These are phyloP conservation scores for Zeuzera pyrina DNA, from an alignment of 2,888 invertebrate species.

Conservation along the genomic window DNA sequence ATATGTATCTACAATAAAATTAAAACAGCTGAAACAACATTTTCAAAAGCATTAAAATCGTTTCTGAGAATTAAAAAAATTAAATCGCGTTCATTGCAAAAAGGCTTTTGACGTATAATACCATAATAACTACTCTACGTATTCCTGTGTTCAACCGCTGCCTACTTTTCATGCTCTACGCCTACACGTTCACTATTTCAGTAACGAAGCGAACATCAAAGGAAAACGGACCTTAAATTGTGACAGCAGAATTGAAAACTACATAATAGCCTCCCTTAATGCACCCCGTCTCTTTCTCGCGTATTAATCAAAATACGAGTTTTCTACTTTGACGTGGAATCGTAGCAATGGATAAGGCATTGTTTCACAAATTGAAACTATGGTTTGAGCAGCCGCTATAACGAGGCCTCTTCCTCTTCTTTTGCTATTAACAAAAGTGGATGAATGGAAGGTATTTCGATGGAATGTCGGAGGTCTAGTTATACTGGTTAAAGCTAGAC, in stretches of 20 bases:
- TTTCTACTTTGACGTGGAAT: conserved; percentile 70
- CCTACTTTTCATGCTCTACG: conserved; percentile 71
- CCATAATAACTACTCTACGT: conserved; percentile 52
- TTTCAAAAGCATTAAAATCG: no score
- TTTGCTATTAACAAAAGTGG: conserved; percentile 13
- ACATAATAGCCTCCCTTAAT: conserved; percentile 22
- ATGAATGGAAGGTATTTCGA: conserved; percentile 19
- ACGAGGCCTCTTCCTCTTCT: conserved; percentile 31
- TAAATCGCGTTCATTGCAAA: no score
- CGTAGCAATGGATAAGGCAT: conserved; percentile 71
- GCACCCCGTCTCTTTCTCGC: conserved; percentile 67
- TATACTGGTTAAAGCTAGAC: conserved; percentile 29
- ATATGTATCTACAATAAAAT: no score
- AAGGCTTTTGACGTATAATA: conserved; percentile 20
- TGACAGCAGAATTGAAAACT: conserved; percentile 33
- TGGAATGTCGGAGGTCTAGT: conserved; percentile 23
- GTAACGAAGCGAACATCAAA: conserved; percentile 35
- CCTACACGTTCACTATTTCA: conserved; percentile 69
- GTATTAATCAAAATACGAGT: conserved; percentile 71
- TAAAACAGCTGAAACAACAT: no score
- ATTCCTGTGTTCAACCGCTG: conserved; percentile 53
- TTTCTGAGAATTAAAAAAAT: conserved; percentile 1
- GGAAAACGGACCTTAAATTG: conserved; percentile 40
- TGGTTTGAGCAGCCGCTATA: conserved; percentile 44
- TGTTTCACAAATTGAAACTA: conserved; percentile 72